Percentiles rank a stretch among this genome's conserved stretches.
Evolutionary conservation across 2,888 invertebrate genomes (phyloP).

Genomic region (Poecilus cupreus): DNA sequence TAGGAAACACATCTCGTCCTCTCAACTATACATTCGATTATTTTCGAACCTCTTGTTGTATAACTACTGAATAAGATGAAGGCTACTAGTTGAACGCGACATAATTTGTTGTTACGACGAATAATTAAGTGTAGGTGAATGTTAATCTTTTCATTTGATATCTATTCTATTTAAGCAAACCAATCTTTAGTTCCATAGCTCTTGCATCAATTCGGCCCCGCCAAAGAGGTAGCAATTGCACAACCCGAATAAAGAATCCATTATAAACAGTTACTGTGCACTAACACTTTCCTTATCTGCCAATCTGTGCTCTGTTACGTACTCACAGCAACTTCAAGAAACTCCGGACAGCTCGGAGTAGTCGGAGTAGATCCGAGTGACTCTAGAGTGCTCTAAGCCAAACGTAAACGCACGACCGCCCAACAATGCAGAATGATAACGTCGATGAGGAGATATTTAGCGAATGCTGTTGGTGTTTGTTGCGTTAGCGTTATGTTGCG

Average conservation of each 20-base stretch:
- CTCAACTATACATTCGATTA: too few relatives aligned
- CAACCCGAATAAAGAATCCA: not conserved
- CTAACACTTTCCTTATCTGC: not conserved
- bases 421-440: slow-evolving; percentile 28
- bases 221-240: slow-evolving; percentile 9
- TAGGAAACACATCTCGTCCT: too few relatives aligned
- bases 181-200: not conserved
- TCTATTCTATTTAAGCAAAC: not conserved
- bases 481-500: too few relatives aligned
- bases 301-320: not conserved
- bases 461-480: not conserved
- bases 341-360: not conserved
- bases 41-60: too few relatives aligned
- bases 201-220: not conserved
- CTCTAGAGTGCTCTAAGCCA: slow-evolving; percentile 5
- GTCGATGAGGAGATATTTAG: slow-evolving; percentile 4
- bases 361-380: not conserved
- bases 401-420: slow-evolving; percentile 38
- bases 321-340: not conserved
- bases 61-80: too few relatives aligned
- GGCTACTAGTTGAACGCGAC: too few relatives aligned
- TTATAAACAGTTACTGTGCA: not conserved
- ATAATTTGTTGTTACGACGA: too few relatives aligned
- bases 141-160: too few relatives aligned
- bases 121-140: too few relatives aligned